Percentiles rank a stretch among this genome's conserved stretches.
These are phyloP conservation scores for Cyrtodaria siliqua DNA, from an alignment of 2,888 invertebrate species.

Conservation along the genomic window DNA sequence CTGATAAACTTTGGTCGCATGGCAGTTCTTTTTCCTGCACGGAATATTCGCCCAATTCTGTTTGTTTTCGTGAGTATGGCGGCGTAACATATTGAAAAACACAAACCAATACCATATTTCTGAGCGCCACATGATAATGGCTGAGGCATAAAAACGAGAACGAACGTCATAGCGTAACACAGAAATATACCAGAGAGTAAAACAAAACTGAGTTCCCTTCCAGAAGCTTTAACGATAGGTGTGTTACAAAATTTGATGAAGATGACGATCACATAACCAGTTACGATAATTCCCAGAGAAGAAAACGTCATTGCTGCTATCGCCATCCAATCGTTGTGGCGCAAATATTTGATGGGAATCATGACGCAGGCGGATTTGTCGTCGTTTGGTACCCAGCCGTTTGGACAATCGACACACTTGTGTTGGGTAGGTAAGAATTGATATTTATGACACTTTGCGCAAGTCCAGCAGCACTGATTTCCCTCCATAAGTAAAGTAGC, in stretches of 20 bases:
- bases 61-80: conserved; percentile 86
- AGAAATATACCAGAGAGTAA: conserved; percentile 84
- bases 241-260: conserved; percentile 85
- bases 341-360: conserved; percentile 88
- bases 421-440: conserved; percentile 87
- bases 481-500: conserved; percentile 97
- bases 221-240: conserved; percentile 86
- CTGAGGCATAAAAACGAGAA: conserved; percentile 85
- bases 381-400: conserved; percentile 93
- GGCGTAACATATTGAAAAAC: conserved; percentile 86
- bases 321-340: conserved; percentile 92
- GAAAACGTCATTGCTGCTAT: conserved; percentile 94
- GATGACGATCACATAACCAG: conserved; percentile 83
- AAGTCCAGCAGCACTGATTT: conserved; percentile 87
- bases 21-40: conserved; percentile 86
- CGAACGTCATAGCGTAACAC: conserved; percentile 85
- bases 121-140: conserved; percentile 85
- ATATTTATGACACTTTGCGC: conserved; percentile 92
- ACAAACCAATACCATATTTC: conserved; percentile 85
- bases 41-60: conserved; percentile 85
- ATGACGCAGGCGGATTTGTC: conserved; percentile 88
- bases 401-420: conserved; percentile 94
- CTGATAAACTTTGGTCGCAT: conserved; percentile 86
- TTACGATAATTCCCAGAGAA: conserved; percentile 84
- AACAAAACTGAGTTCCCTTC: conserved; percentile 86